These are phyloP conservation scores for Athalia circularis DNA, from an alignment of 2,888 invertebrate species.

Conservation along the genomic window DNA sequence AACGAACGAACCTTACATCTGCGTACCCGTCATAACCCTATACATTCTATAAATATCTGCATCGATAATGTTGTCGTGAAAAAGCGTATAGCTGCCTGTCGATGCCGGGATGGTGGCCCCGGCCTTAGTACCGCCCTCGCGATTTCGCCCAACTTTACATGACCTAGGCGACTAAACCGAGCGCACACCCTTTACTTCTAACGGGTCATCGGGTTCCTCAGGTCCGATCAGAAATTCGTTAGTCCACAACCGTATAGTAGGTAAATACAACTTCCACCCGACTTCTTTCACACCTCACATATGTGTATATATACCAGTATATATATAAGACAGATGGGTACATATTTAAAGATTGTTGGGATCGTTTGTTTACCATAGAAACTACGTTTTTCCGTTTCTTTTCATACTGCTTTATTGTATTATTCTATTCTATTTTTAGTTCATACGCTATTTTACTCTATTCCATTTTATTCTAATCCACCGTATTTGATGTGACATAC, in stretches of 20 bases:
- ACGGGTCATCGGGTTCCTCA: not conserved
- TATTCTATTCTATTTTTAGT: not conserved
- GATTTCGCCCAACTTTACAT: conserved; percentile 27
- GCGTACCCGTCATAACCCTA: conserved; percentile 28
- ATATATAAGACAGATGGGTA: no score
- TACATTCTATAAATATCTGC: conserved; percentile 47
- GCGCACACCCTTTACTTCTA: not conserved
- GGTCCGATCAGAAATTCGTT: conserved; percentile 21
- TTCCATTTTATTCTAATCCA: not conserved
- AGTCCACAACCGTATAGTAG: not conserved
- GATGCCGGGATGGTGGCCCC: not conserved
- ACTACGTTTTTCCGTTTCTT: not conserved
- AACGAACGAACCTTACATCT: conserved; percentile 27
- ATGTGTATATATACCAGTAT: not conserved
- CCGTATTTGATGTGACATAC: not conserved
- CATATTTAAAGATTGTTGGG: no score
- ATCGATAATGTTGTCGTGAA: conserved; percentile 43
- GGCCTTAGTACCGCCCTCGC: conserved; percentile 9
- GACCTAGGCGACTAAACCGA: conserved; percentile 6
- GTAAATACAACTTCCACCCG: not conserved
- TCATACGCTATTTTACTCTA: not conserved
- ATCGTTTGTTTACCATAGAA: not conserved
- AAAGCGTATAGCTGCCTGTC: not conserved
- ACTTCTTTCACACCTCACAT: not conserved
- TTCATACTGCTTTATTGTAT: not conserved